Evolutionary conservation across 2,797 vertebrate species (phyloP), one percentile per base, ranked within the genome.

Genomic region (Aythya fuligula): DNA sequence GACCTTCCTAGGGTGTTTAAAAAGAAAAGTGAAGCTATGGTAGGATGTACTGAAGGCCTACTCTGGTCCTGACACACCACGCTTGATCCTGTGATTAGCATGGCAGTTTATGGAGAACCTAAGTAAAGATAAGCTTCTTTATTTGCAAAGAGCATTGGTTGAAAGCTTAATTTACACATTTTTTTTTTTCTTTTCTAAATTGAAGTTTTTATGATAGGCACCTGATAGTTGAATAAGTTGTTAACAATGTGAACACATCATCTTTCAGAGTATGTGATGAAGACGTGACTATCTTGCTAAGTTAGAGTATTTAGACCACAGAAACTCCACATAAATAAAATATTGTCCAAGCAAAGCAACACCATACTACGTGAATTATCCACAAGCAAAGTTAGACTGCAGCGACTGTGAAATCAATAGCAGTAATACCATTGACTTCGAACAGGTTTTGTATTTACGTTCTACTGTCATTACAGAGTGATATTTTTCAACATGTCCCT

Each of bases 251-350:
- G 70, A 78, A 85, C 39, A 28, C 67, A 58, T 73, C 84, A 51
- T 71, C 92, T 69, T 70, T 71, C 72, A n/a, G 80, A 76, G 19
- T 72, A 75, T 75, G 83, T 79, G 71, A 67, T 62, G 58, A 79
- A 84, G 77, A 43, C 14, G 16, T 5, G 38, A 54, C 80, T 47
- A 1, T 24, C 77, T 74, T 58, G 51, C 51, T 54, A 34, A 66
- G 79, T 66, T 20, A 17, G 14, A 24, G 39, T 32, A 32, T 57
- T 82, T 47, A 49, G 53, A 84, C 66, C 56, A 65, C 28, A 62
- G 41, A 73, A 45, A 6, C 47, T 49, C 24, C 64, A 32, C 34
- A 3, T 27, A 57, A 77, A 36, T 34, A 43, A 89, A 89, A 51
- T 8, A 12, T 6, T 32, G 62, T 61, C 62, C 47, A 41, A 61